These are phyloP conservation scores for Pionites leucogaster DNA, from an alignment of 2,113 vertebrate genomes.

Conservation along the genomic window DNA sequence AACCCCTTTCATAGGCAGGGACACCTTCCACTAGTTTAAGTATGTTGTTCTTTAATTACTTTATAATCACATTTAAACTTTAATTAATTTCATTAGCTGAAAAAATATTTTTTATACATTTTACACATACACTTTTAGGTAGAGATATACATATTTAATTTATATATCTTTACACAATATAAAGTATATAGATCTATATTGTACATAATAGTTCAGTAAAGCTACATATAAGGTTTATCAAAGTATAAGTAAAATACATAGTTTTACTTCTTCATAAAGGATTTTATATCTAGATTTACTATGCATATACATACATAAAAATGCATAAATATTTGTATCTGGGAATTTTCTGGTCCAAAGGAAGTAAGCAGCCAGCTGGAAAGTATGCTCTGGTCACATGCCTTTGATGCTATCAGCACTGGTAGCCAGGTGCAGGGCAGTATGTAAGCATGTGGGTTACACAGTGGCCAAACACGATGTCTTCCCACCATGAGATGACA, in stretches of 20 bases:
- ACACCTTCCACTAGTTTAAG: not conserved
- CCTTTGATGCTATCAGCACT: not conserved
- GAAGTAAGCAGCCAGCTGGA: not conserved
- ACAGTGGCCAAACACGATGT: accelerated
- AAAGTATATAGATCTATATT: not conserved
- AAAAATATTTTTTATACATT: not conserved
- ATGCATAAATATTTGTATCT: not conserved
- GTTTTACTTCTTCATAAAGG: not conserved
- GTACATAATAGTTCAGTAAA: not conserved
- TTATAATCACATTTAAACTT: not conserved
- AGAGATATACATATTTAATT: not conserved
- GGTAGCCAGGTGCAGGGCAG: not conserved
- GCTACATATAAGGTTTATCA: not conserved
- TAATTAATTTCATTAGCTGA: not conserved
- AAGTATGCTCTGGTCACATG: not conserved
- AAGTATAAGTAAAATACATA: not conserved
- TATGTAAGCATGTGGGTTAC: not conserved
- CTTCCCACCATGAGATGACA: not conserved
- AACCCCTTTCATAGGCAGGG: not conserved
- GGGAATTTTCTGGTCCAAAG: not conserved
- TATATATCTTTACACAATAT: not conserved
- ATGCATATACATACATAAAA: not conserved
- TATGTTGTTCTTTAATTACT: not conserved
- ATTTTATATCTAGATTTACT: not conserved
- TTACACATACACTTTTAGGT: not conserved